Evolutionary conservation across 2,888 invertebrate species (phyloP), one percentile per base, ranked within the genome.

Genomic region (Prionchulus punctatus): DNA sequence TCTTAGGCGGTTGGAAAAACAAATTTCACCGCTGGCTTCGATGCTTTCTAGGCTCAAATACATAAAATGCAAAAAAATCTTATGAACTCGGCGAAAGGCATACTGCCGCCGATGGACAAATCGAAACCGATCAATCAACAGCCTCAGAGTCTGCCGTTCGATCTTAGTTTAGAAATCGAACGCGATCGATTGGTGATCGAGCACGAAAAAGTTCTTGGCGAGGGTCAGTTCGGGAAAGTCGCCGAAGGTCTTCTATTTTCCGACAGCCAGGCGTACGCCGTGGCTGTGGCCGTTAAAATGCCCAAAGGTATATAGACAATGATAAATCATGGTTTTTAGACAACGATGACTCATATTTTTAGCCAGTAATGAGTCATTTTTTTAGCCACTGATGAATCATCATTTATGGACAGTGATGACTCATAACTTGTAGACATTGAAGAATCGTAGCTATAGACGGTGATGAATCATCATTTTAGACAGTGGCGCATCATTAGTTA

Each of bases 91-190:
- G 18, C 36, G 18, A 36, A 36, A 18, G 36, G 18, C 36, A 36
- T 12, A 7, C 12, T 36, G 7, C 12, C 36, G 12, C 36, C 36
- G 7, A 7, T 91, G 23, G 90, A 92, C 74, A 89, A 89, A 0
- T 86, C 89, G 1, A 71, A 90, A 49, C 85, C 86, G 0, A 79
- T 92, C 1, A 86, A 88, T 60, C 91, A 92, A 67, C 94, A 94
- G 75, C 89, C 90, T 0, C 88, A 90, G 64, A 75, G 90, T 18
- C 73, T 94, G 58, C 90, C 92, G 0, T 94, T 92, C 63, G 84
- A 91, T 69, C 81, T 81, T 61, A 67, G 69, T 43, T 91, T 85
- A 79, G 94, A 94, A 72, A 89, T 92, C 71, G 86, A 90, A 0
- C 77, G 82, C n/a, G 85, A 89, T 25, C 82, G 82, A 70, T 76